These are phyloP conservation scores for Polyommatus iphigenia DNA, from an alignment of 2,888 invertebrate species.

Conservation along the genomic window DNA sequence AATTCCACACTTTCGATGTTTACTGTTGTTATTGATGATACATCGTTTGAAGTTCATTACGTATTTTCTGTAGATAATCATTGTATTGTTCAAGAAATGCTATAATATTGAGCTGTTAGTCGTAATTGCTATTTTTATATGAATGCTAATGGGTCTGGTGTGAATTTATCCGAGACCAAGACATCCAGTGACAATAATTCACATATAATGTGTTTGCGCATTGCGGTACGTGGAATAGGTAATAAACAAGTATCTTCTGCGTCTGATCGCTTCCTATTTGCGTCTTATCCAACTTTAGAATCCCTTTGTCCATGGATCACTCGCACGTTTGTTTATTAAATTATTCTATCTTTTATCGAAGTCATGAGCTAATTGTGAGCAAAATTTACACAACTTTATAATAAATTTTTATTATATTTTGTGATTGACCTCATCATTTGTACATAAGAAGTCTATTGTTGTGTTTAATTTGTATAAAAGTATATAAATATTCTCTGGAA, in stretches of 20 bases:
- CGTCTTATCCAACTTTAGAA: conserved; percentile 34
- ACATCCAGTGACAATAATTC: conserved; percentile 15
- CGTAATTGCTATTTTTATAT: not conserved
- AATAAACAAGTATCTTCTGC: conserved; percentile 35
- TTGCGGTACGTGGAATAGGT: conserved; percentile 36
- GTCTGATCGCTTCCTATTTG: conserved; percentile 5
- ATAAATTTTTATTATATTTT: too few species aligned
- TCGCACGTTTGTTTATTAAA: not conserved
- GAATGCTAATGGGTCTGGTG: not conserved
- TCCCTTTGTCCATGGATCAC: conserved; percentile 21
- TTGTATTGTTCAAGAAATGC: not conserved
- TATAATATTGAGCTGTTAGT: not conserved
- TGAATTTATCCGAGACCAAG: not conserved
- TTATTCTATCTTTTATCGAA: not conserved
- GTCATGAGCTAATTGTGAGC: not conserved
- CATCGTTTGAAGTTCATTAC: not conserved
- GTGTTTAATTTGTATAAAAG: not conserved
- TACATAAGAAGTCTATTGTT: not conserved
- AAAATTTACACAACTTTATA: not conserved
- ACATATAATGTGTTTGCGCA: conserved; percentile 37
- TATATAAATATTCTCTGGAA: not conserved
- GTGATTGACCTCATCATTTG: too few species aligned
- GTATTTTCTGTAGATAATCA: not conserved
- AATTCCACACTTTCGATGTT: conserved; percentile 15
- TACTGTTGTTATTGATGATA: not conserved